Conservation (phyloP, 2,797 vertebrate species). For the Platyrinchus mystaceus region DNA sequence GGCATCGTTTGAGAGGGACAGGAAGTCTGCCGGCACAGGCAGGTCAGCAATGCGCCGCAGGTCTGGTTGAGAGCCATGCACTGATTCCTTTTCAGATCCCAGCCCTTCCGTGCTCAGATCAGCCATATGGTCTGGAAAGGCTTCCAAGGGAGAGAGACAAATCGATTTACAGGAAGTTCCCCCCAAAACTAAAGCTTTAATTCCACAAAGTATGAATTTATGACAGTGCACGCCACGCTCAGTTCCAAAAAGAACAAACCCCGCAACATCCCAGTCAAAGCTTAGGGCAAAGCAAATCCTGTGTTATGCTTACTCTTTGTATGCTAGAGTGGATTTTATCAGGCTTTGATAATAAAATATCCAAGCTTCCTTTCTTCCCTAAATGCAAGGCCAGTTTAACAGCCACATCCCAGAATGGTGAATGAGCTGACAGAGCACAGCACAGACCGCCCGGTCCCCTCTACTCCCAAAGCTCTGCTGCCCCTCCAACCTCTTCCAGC, state of each 20-base stretch:
- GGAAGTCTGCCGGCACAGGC: conserved; percentile 88
- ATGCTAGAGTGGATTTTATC: neutral
- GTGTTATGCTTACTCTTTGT: neutral
- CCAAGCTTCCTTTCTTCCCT: neutral
- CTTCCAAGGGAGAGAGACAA: conserved; percentile 49
- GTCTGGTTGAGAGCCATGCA: conserved; percentile 87
- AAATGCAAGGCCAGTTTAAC: neutral
- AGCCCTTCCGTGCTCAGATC: conserved; percentile 80
- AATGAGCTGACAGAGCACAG: neutral
- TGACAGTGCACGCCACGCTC: neutral
- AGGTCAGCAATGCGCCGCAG: conserved; percentile 86
- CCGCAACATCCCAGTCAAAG: neutral
- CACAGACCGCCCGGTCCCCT: neutral
- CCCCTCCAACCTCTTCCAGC: neutral
- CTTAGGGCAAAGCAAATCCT: neutral
- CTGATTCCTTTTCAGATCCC: conserved; percentile 84
- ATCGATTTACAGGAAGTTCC: neutral
- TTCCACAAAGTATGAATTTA: neutral
- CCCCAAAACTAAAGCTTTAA: neutral
- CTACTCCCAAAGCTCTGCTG: neutral
- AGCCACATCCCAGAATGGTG: neutral
- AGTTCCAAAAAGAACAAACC: neutral
- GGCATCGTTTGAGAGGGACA: conserved; percentile 79
- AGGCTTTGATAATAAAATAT: neutral
- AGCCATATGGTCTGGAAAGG: conserved; percentile 85